A percentile compares a stretch with the other conserved stretches of the same genome.
Conservation (phyloP, 2,888 invertebrate species). For the Belgica antarctica region DNA sequence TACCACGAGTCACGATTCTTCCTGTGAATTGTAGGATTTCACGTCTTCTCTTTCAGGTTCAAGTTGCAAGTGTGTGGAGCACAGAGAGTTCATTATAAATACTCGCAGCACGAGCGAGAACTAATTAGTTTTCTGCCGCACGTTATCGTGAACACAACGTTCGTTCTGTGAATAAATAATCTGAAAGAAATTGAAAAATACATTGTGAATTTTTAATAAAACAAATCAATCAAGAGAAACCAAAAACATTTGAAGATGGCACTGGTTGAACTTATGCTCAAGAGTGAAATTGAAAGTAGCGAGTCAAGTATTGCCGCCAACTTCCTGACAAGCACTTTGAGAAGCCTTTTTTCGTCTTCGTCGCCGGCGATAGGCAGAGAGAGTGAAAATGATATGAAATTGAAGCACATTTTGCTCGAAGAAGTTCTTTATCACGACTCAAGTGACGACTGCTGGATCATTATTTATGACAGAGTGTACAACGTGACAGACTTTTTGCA, state of each 20-base stretch:
- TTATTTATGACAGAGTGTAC: slow-evolving; percentile 83
- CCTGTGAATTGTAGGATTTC: neutral
- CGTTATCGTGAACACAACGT: neutral
- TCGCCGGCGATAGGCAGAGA: neutral
- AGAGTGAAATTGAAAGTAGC: neutral
- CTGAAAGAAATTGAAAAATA: neutral
- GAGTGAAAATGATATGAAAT: slow-evolving; percentile 42
- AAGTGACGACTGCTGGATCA: slow-evolving; percentile 75
- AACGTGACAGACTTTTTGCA: slow-evolving; percentile 74
- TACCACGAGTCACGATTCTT: neutral
- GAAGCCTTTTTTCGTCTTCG: slow-evolving; percentile 8
- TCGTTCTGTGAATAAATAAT: neutral
- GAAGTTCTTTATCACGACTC: slow-evolving; percentile 76
- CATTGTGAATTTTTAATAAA: neutral
- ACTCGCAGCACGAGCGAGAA: neutral
- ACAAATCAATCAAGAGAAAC: neutral
- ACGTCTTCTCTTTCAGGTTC: slow-evolving; percentile 1
- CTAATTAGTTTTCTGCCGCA: slow-evolving; percentile 1
- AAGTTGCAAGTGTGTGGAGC: neutral
- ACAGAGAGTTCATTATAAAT: neutral
- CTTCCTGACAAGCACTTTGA: slow-evolving; percentile 9
- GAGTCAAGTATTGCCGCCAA: neutral
- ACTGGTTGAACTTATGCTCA: neutral
- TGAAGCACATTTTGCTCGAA: slow-evolving; percentile 62
- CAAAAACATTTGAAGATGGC: slow-evolving; percentile 3